Evolutionary conservation across 2,113 vertebrate genomes (phyloP).

Genomic region (Amphiprion ocellaris): DNA sequence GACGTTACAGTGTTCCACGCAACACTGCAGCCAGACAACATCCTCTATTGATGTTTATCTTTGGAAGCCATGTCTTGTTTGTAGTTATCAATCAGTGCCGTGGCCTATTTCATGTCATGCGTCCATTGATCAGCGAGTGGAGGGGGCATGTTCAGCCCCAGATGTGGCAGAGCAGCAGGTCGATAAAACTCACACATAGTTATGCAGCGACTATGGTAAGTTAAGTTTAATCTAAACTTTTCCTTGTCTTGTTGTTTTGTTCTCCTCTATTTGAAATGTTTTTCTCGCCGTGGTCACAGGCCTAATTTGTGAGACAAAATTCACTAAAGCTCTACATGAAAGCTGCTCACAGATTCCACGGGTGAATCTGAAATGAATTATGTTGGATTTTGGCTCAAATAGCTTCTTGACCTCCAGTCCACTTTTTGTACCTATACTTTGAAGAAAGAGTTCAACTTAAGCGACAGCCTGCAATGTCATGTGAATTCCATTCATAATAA

Average conservation of each 20-base stretch:
- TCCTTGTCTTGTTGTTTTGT: neutral
- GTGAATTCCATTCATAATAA: too few species aligned
- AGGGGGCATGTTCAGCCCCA: slow-evolving; percentile 1
- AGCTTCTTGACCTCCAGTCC: too few species aligned
- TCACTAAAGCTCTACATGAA: too few species aligned
- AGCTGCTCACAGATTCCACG: too few species aligned
- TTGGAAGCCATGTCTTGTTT: slow-evolving; percentile 44
- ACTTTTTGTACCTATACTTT: too few species aligned
- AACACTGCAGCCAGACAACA: slow-evolving; percentile 3
- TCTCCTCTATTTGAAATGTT: neutral
- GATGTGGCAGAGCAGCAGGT: slow-evolving; percentile 25
- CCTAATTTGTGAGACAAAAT: too few species aligned
- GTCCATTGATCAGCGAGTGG: slow-evolving; percentile 37
- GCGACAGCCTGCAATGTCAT: too few species aligned
- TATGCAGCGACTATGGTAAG: neutral
- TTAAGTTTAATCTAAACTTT: neutral
- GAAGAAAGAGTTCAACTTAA: too few species aligned
- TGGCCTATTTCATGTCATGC: slow-evolving; percentile 64
- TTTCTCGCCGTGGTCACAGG: too few species aligned
- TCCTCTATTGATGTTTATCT: slow-evolving; percentile 34
- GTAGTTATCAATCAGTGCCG: slow-evolving; percentile 51
- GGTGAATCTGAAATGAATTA: too few species aligned
- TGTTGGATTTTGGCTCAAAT: too few species aligned
- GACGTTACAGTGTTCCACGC: neutral
- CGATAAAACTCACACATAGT: slow-evolving; percentile 45